A percentile compares a stretch with the other conserved stretches of the same genome.
phyloP scores from a whole-genome alignment of 2,797 vertebrate genomes.

The Calcarius lapponicus region DNA sequence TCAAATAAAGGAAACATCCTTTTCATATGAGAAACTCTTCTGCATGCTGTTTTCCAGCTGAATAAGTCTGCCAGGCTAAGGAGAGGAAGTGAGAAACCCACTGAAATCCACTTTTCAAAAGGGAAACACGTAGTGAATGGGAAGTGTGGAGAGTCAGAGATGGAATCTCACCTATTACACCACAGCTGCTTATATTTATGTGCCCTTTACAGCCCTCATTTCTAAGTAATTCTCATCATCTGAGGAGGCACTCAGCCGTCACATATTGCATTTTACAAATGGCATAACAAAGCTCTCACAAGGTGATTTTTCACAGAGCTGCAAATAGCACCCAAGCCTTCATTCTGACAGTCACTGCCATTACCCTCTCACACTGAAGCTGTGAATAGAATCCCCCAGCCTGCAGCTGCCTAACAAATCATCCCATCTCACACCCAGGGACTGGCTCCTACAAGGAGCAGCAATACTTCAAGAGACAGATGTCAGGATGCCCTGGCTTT shows the following conservation, averaged over 20 bases:
- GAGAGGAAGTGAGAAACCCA: not conserved
- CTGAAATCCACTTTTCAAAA: not conserved
- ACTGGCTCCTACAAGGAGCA: not conserved
- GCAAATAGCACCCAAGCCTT: constrained; percentile 41
- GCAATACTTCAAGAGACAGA: constrained; percentile 8
- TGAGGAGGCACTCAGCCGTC: constrained; percentile 27
- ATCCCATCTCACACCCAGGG: not conserved
- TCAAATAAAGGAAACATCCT: not conserved
- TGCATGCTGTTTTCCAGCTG: not conserved
- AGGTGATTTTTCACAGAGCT: constrained; percentile 54
- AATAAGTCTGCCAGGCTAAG: not conserved
- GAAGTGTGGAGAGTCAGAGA: constrained; percentile 1
- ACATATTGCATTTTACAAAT: constrained; percentile 59
- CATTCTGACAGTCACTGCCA: constrained; percentile 39
- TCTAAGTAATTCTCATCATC: constrained; percentile 60
- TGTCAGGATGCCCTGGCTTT: not conserved
- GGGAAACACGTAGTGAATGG: not conserved
- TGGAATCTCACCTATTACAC: constrained; percentile 48
- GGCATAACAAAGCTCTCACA: constrained; percentile 50
- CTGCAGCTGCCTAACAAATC: constrained; percentile 30
- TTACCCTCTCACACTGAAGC: constrained; percentile 11
- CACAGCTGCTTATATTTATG: constrained; percentile 62
- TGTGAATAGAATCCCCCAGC: constrained; percentile 27
- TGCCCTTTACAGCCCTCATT: constrained; percentile 59
- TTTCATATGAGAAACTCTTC: not conserved